Evolutionary conservation across 2,888 invertebrate genomes (phyloP), one percentile per base, ranked within the genome.

Genomic region (Ectemnius continuus): DNA sequence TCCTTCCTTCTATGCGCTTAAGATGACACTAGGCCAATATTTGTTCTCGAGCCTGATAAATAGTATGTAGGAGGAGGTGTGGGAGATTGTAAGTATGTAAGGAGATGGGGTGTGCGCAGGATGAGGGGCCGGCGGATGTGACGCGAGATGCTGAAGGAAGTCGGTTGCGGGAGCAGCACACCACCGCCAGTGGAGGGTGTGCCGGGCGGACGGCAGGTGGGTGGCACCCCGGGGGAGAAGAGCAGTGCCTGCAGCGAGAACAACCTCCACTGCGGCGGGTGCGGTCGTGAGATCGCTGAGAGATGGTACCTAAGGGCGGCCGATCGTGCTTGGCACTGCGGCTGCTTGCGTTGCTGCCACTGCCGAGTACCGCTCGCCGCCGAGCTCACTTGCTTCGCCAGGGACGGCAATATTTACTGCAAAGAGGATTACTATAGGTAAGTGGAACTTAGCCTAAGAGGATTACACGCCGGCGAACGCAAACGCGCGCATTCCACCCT

Each of bases 391-490:
- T 98, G 98, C 92, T 98, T 97, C 91, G 95, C 96, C 11, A 92
- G 97, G 80, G 97, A 97, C 86, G 97, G 97, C 67, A 95, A 95
- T 90, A 97, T 98, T 85, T 98, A 97, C 91, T 98, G 98, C 93
- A 97, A 97, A 90, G 97, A 97, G 87, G 98, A 98, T 91, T 98
- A 98, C 90, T 97, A 96, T 92, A 95, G 97, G 98, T 97, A 91
- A 92, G 92, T 86, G 2, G 8, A 59, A 60, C 36, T 36, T 36
- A 36, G 36, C 36, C 36, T 36, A 36, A 36, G 36, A 36, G 36
- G 36, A 36, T 36, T 36, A 36, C 36, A 11, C 36, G 36, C 36
- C 8, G 36, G 36, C 36, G 36, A 11, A 36, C 1, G 8, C 36
- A 8, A 36, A 11, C 36, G 36, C 23, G 23, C 36, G 5, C 36